Percentiles rank a stretch among this genome's conserved stretches.
Evolutionary conservation across 2,113 vertebrate species (phyloP).

Genomic region (Phalacrocorax aristotelis): DNA sequence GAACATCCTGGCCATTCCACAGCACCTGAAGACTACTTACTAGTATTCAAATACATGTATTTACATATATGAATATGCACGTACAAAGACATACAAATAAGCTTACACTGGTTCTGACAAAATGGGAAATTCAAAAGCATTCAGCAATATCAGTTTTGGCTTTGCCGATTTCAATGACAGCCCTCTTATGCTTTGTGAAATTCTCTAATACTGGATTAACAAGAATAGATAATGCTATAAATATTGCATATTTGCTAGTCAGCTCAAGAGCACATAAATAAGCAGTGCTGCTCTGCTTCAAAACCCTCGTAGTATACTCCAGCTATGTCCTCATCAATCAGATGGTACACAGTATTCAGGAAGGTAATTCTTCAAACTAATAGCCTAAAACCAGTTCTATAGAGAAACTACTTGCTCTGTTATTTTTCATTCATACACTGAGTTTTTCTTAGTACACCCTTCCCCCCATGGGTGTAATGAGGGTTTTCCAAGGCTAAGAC

Average conservation of each 20-base stretch:
- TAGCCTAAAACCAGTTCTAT: constrained; percentile 35
- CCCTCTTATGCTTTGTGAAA: neutral
- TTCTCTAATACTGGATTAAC: neutral
- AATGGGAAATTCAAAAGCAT: neutral
- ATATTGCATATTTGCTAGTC: neutral
- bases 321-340: constrained; percentile 35
- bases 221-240: neutral
- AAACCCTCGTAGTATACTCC: neutral
- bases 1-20: neutral
- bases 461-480: neutral
- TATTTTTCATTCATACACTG: constrained; percentile 37
- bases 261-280: neutral
- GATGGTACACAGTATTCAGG: neutral
- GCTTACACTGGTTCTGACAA: neutral
- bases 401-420: constrained; percentile 4
- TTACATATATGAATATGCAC: neutral
- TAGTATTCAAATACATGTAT: neutral
- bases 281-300: neutral
- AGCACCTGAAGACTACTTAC: neutral
- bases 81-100: neutral
- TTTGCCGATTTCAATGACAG: constrained; percentile 12
- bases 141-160: neutral
- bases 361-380: constrained; percentile 60
- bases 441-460: neutral
- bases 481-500: constrained; percentile 40